Evolutionary conservation across 2,113 vertebrate species (phyloP), one percentile per base, ranked within the genome.

Genomic region (Polypterus bichir): DNA sequence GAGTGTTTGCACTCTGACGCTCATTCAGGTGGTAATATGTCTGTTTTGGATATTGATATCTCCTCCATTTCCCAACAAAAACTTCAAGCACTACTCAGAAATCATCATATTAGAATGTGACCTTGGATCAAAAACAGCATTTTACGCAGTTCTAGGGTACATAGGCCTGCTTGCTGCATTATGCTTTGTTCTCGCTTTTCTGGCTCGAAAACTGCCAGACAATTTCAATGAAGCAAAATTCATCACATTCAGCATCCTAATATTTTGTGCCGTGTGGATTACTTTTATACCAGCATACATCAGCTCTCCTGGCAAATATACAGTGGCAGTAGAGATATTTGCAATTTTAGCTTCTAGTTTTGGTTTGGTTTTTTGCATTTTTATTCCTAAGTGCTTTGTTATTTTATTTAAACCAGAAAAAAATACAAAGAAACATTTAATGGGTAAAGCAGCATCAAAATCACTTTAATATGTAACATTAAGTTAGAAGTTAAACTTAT

Each of bases 51-150:
- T 60, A 9, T 3, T 49, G 6, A 47, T 48, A n/a, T 47, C 59
- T 5, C 59, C 59, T n/a, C 59, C 59, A 10, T 60, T 60, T 60
- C 47, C 59, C 47, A n/a, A 60, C 4, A 9, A 61, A 52, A 61
- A 60, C n/a, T 9, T 47, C 9, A 49, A 48, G 27, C 9, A 9
- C 7, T 48, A 48, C 7, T 10, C 5, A 9, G 46, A 27, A 2
- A 60, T 9, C 11, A 60, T 60, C 46, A 49, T 60, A 48, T 10
- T 60, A 1, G 59, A 60, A 44, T 60, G 59, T 49, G 48, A 60
- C 27, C 9, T 48, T 9, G 59, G 59, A 48, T 64, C 63, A 46
- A 56, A 9, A 51, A 10, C 4, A n/a, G 46, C 48, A 48, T 60
- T 60, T 47, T 60, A n/a, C 7, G 8, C 9, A 27, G 59, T 60